These are phyloP conservation scores for Coenobita brevimanus DNA, from an alignment of 1,140 invertebrate genomes.

Conservation along the genomic window DNA sequence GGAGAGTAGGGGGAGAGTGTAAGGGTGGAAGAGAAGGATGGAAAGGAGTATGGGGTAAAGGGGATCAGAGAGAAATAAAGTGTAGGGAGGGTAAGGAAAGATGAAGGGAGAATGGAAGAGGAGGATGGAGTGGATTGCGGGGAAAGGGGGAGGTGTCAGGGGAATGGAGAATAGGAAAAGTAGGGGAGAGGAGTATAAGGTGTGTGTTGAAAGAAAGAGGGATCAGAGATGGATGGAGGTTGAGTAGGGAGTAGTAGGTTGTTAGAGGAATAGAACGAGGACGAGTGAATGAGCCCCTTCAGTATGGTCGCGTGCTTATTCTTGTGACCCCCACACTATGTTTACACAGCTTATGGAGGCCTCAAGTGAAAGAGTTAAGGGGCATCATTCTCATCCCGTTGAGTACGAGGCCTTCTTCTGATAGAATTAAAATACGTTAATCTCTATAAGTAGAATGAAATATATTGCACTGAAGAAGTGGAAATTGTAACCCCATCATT, in stretches of 20 bases:
- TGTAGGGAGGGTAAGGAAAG: not conserved
- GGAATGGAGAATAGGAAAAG: not conserved
- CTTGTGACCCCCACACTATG: too few relatives aligned
- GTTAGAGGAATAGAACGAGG: not conserved
- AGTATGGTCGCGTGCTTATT: too few relatives aligned
- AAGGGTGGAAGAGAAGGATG: not conserved
- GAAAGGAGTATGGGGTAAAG: not conserved
- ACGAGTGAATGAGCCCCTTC: not conserved
- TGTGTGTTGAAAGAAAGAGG: not conserved
- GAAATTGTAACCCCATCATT: too few relatives aligned
- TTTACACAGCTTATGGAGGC: too few relatives aligned
- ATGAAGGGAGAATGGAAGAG: not conserved
- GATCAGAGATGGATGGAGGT: not conserved
- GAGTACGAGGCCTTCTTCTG: too few relatives aligned
- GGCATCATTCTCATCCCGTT: too few relatives aligned
- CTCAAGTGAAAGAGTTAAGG: too few relatives aligned
- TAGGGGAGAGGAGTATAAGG: not conserved
- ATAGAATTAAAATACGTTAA: too few relatives aligned
- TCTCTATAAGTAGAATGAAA: too few relatives aligned
- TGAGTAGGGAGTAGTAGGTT: not conserved
- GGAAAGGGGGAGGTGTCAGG: not conserved
- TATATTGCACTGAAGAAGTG: too few relatives aligned
- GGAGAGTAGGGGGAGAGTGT: not conserved
- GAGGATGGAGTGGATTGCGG: not conserved
- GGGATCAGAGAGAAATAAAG: not conserved